Evolutionary conservation across 64 coral and sea anemone genomes (phyloP).

Genomic region (Montipora capricornis): DNA sequence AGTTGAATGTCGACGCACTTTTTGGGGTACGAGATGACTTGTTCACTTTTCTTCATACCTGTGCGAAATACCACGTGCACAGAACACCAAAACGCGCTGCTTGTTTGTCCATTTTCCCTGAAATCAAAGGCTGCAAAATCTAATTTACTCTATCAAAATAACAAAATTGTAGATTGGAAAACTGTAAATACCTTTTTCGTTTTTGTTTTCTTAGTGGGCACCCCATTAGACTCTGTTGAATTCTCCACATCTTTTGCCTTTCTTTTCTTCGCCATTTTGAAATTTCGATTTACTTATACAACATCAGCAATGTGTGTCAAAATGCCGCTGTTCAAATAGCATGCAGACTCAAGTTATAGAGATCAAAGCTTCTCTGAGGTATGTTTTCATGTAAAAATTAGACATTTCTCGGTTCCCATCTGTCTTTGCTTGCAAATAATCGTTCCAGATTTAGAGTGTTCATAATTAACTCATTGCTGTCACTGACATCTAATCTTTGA

Average conservation of each 20-base stretch:
- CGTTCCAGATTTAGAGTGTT: not conserved
- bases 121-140: not conserved
- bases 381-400: not conserved
- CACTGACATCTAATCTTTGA: not conserved
- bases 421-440: not conserved
- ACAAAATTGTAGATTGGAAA: not conserved
- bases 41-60: constrained; percentile 59
- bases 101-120: constrained; percentile 98
- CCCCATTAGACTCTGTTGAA: not conserved
- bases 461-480: not conserved
- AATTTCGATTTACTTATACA: not conserved
- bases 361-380: not conserved
- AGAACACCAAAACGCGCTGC: constrained; percentile 95
- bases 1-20: too few relatives aligned
- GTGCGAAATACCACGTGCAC: constrained; percentile 96
- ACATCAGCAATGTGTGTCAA: not conserved
- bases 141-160: not conserved
- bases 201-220: constrained; percentile 16
- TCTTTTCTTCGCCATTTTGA: constrained; percentile 64
- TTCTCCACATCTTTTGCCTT: not conserved
- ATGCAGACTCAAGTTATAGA: not conserved
- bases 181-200: constrained; percentile 1
- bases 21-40: too few relatives aligned
- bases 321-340: not conserved
- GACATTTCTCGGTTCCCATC: not conserved